Percentiles rank a stretch among this genome's conserved stretches.
Evolutionary conservation across 2,113 vertebrate species (phyloP).

Genomic region (Rhadina sibilatrix): DNA sequence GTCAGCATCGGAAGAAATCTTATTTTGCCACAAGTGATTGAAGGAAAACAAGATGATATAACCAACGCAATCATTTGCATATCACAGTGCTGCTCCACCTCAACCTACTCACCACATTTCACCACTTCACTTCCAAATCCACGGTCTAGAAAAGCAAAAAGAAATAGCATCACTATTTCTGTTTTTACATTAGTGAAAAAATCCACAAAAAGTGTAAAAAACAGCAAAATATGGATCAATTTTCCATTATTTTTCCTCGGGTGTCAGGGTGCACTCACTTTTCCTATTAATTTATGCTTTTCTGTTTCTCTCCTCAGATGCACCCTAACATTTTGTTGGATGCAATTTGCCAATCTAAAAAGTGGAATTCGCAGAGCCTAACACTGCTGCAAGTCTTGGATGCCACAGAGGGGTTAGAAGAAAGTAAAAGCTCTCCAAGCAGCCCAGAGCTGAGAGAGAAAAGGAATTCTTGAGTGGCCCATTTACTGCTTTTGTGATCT

Average conservation of each 20-base stretch:
- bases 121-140: not conserved
- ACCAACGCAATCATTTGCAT: not conserved
- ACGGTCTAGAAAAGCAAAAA: not conserved
- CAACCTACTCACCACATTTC: conserved; percentile 51
- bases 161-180: not conserved
- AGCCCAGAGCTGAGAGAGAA: not conserved
- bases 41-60: not conserved
- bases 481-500: not conserved
- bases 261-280: not conserved
- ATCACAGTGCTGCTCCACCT: conserved; percentile 7
- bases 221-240: not conserved
- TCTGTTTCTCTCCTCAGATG: not conserved
- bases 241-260: not conserved
- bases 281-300: not conserved
- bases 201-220: fast-evolving
- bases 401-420: not conserved
- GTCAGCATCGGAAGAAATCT: not conserved
- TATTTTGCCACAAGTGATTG: not conserved
- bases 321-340: not conserved
- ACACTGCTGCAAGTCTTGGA: not conserved
- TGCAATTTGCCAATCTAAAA: not conserved
- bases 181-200: not conserved
- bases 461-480: not conserved
- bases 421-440: not conserved
- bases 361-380: not conserved